Percentiles rank a stretch among this genome's conserved stretches.
Evolutionary conservation across 2,113 vertebrate species (phyloP).

Genomic region (Gymnogyps californianus): DNA sequence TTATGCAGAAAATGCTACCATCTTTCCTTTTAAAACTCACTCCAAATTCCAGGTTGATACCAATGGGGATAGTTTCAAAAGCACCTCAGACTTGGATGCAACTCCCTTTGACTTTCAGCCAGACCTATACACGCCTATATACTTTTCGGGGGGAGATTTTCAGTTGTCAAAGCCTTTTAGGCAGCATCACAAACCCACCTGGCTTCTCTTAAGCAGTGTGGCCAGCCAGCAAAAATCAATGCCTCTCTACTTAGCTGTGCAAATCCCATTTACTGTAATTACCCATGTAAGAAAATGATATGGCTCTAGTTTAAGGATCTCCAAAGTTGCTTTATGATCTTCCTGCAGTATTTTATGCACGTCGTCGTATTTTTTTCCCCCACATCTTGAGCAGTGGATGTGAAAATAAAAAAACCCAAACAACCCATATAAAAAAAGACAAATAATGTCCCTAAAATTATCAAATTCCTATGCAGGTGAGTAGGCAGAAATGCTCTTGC

Average conservation of each 20-base stretch:
- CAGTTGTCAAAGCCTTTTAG: constrained; percentile 1
- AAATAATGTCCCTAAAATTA: neutral
- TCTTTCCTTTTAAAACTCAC: constrained; percentile 31
- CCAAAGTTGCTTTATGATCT: neutral
- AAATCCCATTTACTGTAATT: constrained; percentile 31
- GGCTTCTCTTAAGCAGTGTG: neutral
- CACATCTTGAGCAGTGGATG: neutral
- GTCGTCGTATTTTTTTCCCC: fast-evolving
- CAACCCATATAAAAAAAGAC: neutral
- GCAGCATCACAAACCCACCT: constrained; percentile 5
- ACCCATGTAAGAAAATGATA: neutral
- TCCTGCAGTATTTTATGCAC: neutral
- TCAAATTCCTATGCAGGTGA: neutral
- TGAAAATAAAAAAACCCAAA: neutral
- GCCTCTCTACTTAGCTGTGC: neutral
- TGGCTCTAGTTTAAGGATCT: neutral
- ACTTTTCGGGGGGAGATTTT: neutral
- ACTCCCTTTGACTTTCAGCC: constrained; percentile 49
- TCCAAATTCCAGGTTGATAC: constrained; percentile 37
- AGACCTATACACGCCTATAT: neutral
- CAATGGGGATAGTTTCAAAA: constrained; percentile 17
- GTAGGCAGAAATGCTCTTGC: neutral
- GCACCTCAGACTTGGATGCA: neutral
- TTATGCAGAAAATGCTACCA: constrained; percentile 57
- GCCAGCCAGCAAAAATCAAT: constrained; percentile 1